Evolutionary conservation across 2,113 vertebrate genomes (phyloP), one percentile per base, ranked within the genome.

Genomic region (Stegastes partitus): DNA sequence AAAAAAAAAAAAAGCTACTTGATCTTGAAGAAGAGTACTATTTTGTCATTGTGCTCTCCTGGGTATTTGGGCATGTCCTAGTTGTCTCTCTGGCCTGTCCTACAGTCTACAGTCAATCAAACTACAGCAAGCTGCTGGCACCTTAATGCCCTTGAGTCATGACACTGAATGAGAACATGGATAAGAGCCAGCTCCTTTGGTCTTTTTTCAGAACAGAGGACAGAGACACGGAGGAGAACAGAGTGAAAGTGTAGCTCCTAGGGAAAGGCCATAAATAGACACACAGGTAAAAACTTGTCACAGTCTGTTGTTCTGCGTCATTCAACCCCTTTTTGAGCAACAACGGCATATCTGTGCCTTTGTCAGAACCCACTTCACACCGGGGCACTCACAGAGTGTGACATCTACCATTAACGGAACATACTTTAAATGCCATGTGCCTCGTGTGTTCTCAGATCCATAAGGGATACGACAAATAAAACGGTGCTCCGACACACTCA

Each of bases 131-230:
- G 62, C 68, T 77, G 69, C 47, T 10, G 25, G 69, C 80, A 84
- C 69, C 64, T 84, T 71, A 68, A 74, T 77, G 74, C 81, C 85
- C 83, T 79, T 84, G 84, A 93, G 84, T 86, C 77, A 81, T 65
- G 63, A 76, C 74, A 84, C 70, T 62, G 65, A 89, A 86, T 81
- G 82, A 77, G 67, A 81, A 71, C 54, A 72, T 42, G 61, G 80
- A 85, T 80, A 65, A 83, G 50, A 85, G 75, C 68, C 54, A 77
- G 58, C 69, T 77, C 57, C 77, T 81, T 87, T 62, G 55, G 68
- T 79, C 53, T 82, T 67, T 19, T 82, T 83, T 76, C 82, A 84
- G 76, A 85, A 76, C 74, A 89, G 57, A 89, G 58, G 61, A 81
- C 63, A 75, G 51, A 73, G 75, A 79, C 11, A 77, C 86, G 61